Evolutionary conservation across 1,140 invertebrate genomes (phyloP), one percentile per base, ranked within the genome.

Genomic region (Listronotus oregonensis): DNA sequence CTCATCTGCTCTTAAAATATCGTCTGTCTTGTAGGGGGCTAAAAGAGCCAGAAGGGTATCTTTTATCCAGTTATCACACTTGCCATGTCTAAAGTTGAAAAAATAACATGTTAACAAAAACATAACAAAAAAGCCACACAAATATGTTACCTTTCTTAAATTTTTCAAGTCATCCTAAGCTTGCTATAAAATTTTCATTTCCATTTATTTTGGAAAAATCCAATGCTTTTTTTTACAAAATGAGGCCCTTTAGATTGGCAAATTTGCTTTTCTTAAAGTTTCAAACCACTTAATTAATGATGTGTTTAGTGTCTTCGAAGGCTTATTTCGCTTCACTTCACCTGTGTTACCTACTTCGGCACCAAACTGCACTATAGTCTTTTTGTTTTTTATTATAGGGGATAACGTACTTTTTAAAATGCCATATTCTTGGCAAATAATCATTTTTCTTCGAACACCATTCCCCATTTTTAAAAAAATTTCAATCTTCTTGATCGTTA

Each of bases 1-100:
- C 74, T 83, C 78, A 74, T 82, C 80, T 44, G 75, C 74, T 70
- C 82, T 83, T 60, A 79, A 82, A 70, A 83, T 50, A 0, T 67
- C 44, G 12, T 58, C 18, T 62, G n/a, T 11, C 4, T 67, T 9
- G 50, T 67, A 55, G n/a, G n/a, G 6, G 54, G 37, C 55, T 49
- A 52, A 49, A 17, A 68, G 17, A 43, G 21, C 12, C 10, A 43
- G 40, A 21, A 60, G 46, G 40, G 51, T 32, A 11, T 65, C 50
- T 14, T 18, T 14, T 15, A n/a, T 68, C 47, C 50, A 63, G 0
- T 17, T 31, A 27, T 46, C 10, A 15, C 12, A 43, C 3, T 18
- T 14, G 32, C 39, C 32, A n/a, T 18, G 42, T 31, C 18, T 43
- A 11, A 60, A 58, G 3, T 12, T 34, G 1, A 51, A 60, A 46